Percentiles rank a stretch among this genome's conserved stretches.
phyloP scores from a whole-genome alignment of 2,888 invertebrate species.

The Oasisia sp. region DNA sequence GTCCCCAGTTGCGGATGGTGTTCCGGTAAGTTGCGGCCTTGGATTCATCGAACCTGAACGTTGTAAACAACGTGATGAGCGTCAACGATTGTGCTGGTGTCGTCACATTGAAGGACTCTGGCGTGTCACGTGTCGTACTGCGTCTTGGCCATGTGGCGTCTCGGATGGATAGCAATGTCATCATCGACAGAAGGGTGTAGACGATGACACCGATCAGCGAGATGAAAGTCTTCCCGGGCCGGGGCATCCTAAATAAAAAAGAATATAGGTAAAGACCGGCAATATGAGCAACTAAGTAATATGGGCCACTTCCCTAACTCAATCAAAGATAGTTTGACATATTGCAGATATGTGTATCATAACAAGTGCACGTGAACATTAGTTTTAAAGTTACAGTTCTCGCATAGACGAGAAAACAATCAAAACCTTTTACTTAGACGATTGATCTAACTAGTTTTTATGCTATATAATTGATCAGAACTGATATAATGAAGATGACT shows the following conservation, averaged over 20 bases:
- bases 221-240: neutral
- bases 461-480: too few relatives aligned
- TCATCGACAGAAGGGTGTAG: neutral
- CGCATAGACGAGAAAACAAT: too few relatives aligned
- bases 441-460: too few relatives aligned
- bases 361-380: too few relatives aligned
- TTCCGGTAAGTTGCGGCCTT: conserved; percentile 27
- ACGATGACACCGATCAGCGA: neutral
- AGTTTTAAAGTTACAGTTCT: too few relatives aligned
- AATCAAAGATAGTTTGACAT: too few relatives aligned
- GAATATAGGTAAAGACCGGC: neutral
- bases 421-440: too few relatives aligned
- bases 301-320: too few relatives aligned
- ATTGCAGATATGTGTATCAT: too few relatives aligned
- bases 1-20: conserved; percentile 30
- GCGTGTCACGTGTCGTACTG: neutral
- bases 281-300: neutral
- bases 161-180: neutral
- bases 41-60: conserved; percentile 25
- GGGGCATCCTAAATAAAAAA: neutral
- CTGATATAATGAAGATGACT: too few relatives aligned
- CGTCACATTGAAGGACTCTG: neutral
- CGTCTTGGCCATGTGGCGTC: neutral
- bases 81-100: neutral
- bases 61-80: conserved; percentile 29